Evolutionary conservation across 2,113 vertebrate species (phyloP).

Genomic region (Thryonomys swinderianus): DNA sequence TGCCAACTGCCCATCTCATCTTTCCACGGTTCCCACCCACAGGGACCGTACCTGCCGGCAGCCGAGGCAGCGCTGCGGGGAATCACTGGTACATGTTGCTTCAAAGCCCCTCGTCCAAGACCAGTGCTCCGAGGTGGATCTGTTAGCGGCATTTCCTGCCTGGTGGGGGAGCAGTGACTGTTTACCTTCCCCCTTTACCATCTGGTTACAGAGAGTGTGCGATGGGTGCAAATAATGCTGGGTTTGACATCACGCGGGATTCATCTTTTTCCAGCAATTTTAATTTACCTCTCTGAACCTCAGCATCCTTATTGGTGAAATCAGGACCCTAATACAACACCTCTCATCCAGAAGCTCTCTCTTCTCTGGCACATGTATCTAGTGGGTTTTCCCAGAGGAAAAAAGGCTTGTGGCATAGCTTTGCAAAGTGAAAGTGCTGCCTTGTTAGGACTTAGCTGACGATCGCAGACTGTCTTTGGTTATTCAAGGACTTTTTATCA

Average conservation of each 20-base stretch:
- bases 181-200: neutral
- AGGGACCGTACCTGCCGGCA: neutral
- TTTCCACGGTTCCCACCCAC: conserved; percentile 1
- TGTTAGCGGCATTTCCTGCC: neutral
- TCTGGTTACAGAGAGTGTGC: neutral
- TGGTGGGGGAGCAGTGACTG: neutral
- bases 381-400: neutral
- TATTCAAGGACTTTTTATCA: conserved; percentile 19
- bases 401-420: neutral
- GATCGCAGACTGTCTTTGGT: neutral
- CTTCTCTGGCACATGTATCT: neutral
- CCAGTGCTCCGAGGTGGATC: neutral
- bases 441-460: neutral
- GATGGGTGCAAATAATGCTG: neutral
- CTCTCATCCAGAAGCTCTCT: neutral
- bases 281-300: neutral
- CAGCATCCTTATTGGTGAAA: neutral
- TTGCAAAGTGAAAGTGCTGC: neutral
- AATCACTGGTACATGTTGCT: neutral
- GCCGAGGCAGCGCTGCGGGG: neutral
- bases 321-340: neutral
- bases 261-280: neutral
- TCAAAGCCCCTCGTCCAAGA: conserved; percentile 42
- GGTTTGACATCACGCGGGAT: neutral
- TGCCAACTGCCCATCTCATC: neutral